Base-by-base conservation (phyloP, 2,113 vertebrate genomes). In the Varanus salvator region DNA sequence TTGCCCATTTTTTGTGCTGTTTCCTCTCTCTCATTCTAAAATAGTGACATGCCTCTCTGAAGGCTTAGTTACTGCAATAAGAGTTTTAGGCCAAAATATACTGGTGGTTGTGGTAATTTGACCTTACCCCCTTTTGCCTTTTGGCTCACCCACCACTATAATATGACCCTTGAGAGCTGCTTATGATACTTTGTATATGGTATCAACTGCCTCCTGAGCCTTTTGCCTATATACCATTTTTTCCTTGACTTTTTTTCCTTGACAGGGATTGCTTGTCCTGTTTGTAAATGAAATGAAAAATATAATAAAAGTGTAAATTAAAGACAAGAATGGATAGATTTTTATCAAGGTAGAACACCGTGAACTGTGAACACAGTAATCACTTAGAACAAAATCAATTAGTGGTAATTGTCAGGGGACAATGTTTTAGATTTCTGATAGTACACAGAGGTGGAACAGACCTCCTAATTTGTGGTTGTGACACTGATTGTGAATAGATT, bases 251-350 rank as follows among this genome's bases (percentile, higher is more conserved):
- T 3, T n/a, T 21, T 84, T 31, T 31, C 5, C 38, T 44, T 69
- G 14, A 72, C 25, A 54, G 8, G n/a, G 25, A 66, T 83, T 64
- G 21, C 21, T 83, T 87, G 27, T 78, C 66, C 66, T 44, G 38
- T 87, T 87, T 85, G 19, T 31, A 87, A 87, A 19, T 8, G 14
- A 27, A 68, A 31, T 87, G 52, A 31, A 77, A 66, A 64, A 87
- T 23, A 44, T 21, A 87, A 48, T 29, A 78, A 31, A 87, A 27
- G 6, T 31, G 66, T 76, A 60, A 29, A 64, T 76, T 86, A 76
- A 64, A 11, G 92, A 83, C 60, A 85, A 90, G 72, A 77, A 78
- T 89, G 84, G 93, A 94, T 94, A 80, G 90, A 85, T 86, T 82
- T 60, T 80, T 15, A 72, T 31, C 85, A 69, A 78, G 85, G 25